phyloP scores from a whole-genome alignment of 1,140 invertebrate species.

The Drosophila pseudoananassae region DNA sequence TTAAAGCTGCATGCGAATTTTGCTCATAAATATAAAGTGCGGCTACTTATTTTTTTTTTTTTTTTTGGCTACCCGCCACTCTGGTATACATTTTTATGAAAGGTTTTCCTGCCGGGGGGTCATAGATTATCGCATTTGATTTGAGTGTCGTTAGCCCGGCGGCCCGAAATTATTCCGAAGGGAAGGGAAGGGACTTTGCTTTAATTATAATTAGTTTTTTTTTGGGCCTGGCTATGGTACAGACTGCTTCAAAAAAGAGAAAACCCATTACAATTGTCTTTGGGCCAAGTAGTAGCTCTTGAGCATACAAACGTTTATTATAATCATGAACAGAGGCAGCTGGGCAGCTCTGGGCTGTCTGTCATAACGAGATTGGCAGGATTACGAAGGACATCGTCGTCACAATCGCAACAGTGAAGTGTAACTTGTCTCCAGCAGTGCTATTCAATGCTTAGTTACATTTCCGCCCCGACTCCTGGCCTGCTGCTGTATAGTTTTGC shows the following conservation, averaged over 20 bases:
- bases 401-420: constrained; percentile 33
- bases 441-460: constrained; percentile 56
- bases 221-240: neutral
- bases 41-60: constrained; percentile 57
- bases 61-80: neutral
- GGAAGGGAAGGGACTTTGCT: constrained; percentile 38
- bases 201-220: constrained; percentile 65
- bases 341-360: constrained; percentile 16
- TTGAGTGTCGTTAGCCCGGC: constrained; percentile 58
- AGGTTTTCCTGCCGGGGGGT: constrained; percentile 52
- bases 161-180: constrained; percentile 32
- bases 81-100: constrained; percentile 50
- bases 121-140: constrained; percentile 76
- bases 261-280: constrained; percentile 53
- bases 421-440: constrained; percentile 41
- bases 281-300: constrained; percentile 32
- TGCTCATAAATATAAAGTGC: constrained; percentile 71
- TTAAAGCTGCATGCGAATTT: constrained; percentile 74
- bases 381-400: constrained; percentile 22
- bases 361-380: constrained; percentile 10
- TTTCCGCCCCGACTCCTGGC: constrained; percentile 36
- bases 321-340: constrained; percentile 13
- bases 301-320: constrained; percentile 42
- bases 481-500: constrained; percentile 51
- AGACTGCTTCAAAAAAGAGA: neutral